phyloP scores from a whole-genome alignment of 2,113 vertebrate species.

The Hemichromis elongatus region DNA sequence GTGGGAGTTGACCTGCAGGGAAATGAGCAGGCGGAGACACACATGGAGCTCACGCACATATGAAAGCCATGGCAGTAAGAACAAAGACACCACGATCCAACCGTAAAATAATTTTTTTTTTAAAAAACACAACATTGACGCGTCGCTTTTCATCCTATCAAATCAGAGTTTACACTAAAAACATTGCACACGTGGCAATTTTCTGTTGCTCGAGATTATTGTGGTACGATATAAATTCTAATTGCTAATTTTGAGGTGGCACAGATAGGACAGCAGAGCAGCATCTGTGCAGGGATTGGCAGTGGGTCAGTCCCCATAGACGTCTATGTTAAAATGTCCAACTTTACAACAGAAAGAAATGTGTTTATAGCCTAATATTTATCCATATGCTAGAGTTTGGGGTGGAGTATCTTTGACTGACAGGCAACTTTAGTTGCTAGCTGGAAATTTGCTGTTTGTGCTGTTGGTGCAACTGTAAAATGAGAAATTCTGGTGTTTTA shows the following conservation, averaged over 20 bases:
- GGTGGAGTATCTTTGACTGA: background rate
- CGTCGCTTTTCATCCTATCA: background rate
- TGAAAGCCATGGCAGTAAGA: background rate
- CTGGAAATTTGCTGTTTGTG: background rate
- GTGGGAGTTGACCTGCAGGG: slow-evolving; percentile 34
- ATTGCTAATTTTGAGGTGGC: background rate
- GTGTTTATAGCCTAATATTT: background rate
- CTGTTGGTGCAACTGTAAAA: background rate
- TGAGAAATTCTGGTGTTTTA: background rate
- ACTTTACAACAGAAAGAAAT: background rate
- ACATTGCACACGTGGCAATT: background rate
- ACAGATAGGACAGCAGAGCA: background rate
- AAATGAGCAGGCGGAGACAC: background rate
- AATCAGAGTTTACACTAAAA: background rate
- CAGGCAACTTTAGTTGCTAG: background rate
- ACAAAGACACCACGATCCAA: background rate
- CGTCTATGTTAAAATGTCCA: background rate
- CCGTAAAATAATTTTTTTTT: background rate
- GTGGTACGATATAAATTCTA: background rate
- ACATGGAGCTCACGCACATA: background rate
- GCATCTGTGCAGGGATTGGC: background rate
- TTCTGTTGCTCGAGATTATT: background rate
- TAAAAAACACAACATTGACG: background rate
- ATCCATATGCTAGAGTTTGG: background rate
- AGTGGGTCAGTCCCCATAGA: background rate